Base-by-base conservation (phyloP, 2,888 invertebrate species). In the Acronicta aceris region DNA sequence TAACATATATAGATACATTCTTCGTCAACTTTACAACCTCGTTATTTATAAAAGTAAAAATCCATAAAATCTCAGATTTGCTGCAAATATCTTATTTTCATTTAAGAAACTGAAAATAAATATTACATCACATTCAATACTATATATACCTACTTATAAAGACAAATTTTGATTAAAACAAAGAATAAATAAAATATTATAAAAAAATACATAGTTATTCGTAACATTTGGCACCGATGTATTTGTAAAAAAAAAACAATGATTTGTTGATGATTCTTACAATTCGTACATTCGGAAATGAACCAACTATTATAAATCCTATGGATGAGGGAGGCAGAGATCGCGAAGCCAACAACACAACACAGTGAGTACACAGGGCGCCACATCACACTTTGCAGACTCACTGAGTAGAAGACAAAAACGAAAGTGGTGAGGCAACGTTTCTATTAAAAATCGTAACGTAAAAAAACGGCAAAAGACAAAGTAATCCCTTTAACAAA, bases 21-120 rank as follows among this genome's bases (percentile, higher is more conserved):
- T 43, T 17, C 36, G 43, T 15, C 17, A 3, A 15, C 9, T 38
- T 21, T 38, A 53, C 57, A 10, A 43, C 53, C 36, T 16, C 36
- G 1, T 52, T 71, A 45, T 15, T 46, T 68, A 68, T 59, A 73
- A 72, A 68, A 73, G 53, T 73, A 59, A 73, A 72, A 67, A 73
- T 51, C 52, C 42, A 66, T 66, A 52, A 48, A 0, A 53, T 49
- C 67, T 58, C 40, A 67, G 45, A 53, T 52, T 46, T 16, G 33
- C 25, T 66, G 66, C 50, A 51, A n/a, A 40, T 33, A 40, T 27
- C 71, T 10, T 33, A 13, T 62, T 33, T 48, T 38, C 45, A 30
- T 17, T 56, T 52, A 48, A 41, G 9, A 47, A 30, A 42, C 51
- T 41, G 49, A 66, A 49, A 47, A 47, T 30, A 65, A 51, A 45